These are phyloP conservation scores for Peribatodes rhomboidaria DNA, from an alignment of 2,888 invertebrate genomes.

Conservation along the genomic window DNA sequence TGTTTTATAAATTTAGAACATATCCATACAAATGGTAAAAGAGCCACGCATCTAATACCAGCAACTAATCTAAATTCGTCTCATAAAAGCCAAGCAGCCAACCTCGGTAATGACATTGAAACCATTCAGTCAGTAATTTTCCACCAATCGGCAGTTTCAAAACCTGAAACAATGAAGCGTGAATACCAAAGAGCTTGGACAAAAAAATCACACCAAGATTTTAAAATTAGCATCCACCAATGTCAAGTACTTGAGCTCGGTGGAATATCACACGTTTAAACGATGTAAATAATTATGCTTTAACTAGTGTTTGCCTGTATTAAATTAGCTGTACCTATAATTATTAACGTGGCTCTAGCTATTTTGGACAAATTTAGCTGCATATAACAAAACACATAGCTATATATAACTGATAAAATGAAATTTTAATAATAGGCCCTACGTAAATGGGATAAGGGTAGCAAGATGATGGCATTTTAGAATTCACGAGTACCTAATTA, in stretches of 20 bases:
- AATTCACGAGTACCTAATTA: too few species aligned
- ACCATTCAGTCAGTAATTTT: constrained; percentile 22
- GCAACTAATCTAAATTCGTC: not conserved
- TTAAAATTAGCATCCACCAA: constrained; percentile 46
- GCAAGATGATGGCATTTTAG: too few species aligned
- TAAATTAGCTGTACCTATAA: constrained; percentile 9
- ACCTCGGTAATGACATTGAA: constrained; percentile 24
- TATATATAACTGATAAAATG: too few species aligned
- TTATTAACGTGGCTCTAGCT: not conserved
- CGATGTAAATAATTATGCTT: constrained; percentile 20
- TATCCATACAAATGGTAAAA: too few species aligned
- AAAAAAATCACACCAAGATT: constrained; percentile 43
- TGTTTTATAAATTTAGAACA: too few species aligned
- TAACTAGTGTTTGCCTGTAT: constrained; percentile 24
- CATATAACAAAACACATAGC: too few species aligned
- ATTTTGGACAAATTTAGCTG: not conserved
- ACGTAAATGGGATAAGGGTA: too few species aligned
- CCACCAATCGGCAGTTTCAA: constrained; percentile 25
- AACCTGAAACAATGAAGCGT: constrained; percentile 41
- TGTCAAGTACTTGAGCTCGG: constrained; percentile 40
- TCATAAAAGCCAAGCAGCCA: constrained; percentile 1
- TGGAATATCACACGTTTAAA: constrained; percentile 24
- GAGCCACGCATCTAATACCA: too few species aligned
- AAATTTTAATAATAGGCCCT: too few species aligned
- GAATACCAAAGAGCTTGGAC: constrained; percentile 29